phyloP scores from a whole-genome alignment of 2,113 vertebrate species.

The Stegostoma tigrinum region DNA sequence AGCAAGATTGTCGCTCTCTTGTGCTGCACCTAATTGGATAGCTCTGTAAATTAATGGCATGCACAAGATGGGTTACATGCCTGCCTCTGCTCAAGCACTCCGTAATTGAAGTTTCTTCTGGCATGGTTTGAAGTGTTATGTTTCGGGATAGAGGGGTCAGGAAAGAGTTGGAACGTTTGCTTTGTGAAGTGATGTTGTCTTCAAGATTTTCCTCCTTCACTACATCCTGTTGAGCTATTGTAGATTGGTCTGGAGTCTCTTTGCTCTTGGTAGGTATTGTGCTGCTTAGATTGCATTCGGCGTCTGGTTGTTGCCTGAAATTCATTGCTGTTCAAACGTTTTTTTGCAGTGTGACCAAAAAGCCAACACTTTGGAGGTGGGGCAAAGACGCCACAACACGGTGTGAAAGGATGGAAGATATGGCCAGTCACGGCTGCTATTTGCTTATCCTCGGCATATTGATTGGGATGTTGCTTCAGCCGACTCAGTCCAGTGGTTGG shows the following conservation, averaged over 20 bases:
- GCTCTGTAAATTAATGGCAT: too few species aligned
- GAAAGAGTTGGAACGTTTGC: too few species aligned
- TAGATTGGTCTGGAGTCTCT: not conserved
- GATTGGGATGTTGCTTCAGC: not conserved
- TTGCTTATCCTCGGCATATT: too few species aligned
- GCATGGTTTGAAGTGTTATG: too few species aligned
- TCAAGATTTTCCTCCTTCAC: too few species aligned
- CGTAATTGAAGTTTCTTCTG: too few species aligned
- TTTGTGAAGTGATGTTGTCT: too few species aligned
- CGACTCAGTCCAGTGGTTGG: not conserved
- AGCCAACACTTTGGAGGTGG: not conserved
- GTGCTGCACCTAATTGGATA: not conserved
- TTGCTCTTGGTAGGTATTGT: not conserved
- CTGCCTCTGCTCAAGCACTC: not conserved
- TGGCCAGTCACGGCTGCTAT: not conserved
- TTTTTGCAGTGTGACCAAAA: not conserved
- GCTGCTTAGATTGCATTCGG: not conserved
- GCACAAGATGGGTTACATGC: not conserved
- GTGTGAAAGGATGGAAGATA: not conserved
- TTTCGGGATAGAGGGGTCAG: too few species aligned
- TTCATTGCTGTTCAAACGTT: too few species aligned
- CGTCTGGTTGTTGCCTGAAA: not conserved
- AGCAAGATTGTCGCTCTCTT: not conserved
- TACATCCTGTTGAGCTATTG: too few species aligned
- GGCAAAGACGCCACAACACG: not conserved